Evolutionary conservation across 1,140 invertebrate species (phyloP).

Genomic region (Hermatobates lingyangjiaoensis): DNA sequence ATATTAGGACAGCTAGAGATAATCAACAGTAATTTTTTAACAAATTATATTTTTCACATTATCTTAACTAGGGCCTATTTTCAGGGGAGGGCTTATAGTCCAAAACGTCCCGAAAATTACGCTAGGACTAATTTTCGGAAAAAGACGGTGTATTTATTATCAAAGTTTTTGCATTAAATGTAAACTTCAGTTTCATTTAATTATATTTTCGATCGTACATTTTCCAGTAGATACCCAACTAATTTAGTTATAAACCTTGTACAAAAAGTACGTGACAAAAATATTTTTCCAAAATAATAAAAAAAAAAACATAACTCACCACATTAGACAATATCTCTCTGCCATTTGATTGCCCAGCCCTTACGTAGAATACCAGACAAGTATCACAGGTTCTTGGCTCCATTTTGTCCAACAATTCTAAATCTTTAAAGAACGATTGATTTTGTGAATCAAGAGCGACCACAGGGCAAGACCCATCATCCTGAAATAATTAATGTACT

Average conservation of each 20-base stretch:
- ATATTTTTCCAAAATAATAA: background rate
- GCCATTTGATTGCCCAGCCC: conserved; percentile 54
- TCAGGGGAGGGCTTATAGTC: background rate
- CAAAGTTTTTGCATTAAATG: too few species aligned
- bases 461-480: conserved; percentile 34
- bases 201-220: too few species aligned
- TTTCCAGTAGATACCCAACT: too few species aligned
- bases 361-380: conserved; percentile 86
- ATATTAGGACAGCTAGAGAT: too few species aligned
- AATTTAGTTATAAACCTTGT: too few species aligned
- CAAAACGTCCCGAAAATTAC: background rate
- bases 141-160: too few species aligned
- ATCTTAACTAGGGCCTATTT: too few species aligned
- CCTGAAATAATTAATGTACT: conserved; percentile 7
- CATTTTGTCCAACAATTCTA: conserved; percentile 57
- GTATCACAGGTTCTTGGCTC: conserved; percentile 77
- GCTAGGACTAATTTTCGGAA: background rate
- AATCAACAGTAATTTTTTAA: too few species aligned
- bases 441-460: conserved; percentile 55
- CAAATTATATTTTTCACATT: too few species aligned
- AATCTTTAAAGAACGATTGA: conserved; percentile 45
- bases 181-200: too few species aligned
- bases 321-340: conserved; percentile 71
- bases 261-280: too few species aligned
- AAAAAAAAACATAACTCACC: conserved; percentile 27